Percentiles rank a stretch among this genome's conserved stretches.
Conservation (phyloP, 2,888 invertebrate species). For the Drosophila multiciliata region DNA sequence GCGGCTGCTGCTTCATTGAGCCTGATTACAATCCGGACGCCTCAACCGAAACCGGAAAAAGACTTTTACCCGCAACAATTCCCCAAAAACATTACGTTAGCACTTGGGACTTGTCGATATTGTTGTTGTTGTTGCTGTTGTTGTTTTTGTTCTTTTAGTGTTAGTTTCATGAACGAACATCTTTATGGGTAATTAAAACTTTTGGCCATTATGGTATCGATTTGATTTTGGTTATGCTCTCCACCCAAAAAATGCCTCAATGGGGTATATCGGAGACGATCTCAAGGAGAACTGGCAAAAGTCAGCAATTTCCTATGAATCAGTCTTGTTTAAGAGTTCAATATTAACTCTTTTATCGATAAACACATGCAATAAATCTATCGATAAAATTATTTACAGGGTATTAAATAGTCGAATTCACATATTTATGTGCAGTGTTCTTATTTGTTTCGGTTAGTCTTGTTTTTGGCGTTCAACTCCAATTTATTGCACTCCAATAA, state of each 20-base stretch:
- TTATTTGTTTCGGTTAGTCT: slow-evolving; percentile 33
- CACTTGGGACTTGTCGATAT: slow-evolving; percentile 22
- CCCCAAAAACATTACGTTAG: slow-evolving; percentile 40
- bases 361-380: background rate
- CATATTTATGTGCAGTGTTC: background rate
- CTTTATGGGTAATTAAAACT: slow-evolving; percentile 84
- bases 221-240: slow-evolving; percentile 39
- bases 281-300: background rate
- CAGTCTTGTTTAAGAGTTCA: background rate
- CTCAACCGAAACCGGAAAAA: slow-evolving; percentile 49
- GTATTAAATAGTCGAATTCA: background rate
- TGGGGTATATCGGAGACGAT: background rate
- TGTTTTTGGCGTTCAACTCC: slow-evolving; percentile 41
- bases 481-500: slow-evolving; percentile 81
- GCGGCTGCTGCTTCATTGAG: slow-evolving; percentile 38
- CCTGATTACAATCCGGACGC: slow-evolving; percentile 53
- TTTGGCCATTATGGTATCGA: slow-evolving; percentile 77
- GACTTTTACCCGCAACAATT: slow-evolving; percentile 49
- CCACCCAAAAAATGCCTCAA: too few species aligned
- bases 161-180: slow-evolving; percentile 73
- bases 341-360: background rate
- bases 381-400: background rate
- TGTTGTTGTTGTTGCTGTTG: slow-evolving; percentile 24
- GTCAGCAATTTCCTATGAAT: background rate
- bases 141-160: slow-evolving; percentile 30